Evolutionary conservation across 2,888 invertebrate genomes (phyloP), one percentile per base, ranked within the genome.

Genomic region (Sinotaia quadrata): DNA sequence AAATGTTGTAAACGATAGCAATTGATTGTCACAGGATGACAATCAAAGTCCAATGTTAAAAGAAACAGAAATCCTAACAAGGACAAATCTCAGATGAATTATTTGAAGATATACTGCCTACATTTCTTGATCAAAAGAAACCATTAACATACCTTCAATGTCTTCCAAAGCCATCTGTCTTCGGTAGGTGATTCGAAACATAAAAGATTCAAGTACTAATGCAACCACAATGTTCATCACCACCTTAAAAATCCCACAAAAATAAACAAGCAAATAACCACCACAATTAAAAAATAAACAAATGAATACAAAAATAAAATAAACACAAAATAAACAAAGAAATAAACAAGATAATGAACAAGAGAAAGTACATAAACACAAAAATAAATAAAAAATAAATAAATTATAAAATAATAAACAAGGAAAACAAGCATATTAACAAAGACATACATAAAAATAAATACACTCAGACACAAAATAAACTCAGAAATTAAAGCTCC

Each of bases 221-320:
- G 95, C 95, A 29, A 95, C 94, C 61, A 95, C 94, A 72, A 95
- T 95, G 0, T 94, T 95, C 81, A 96, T 89, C n/a, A 96, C 94
- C 37, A 90, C 87, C 88, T 88, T 77, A 7, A 51, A 41, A 15
- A 41, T 41, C 10, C 18, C 24, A 24, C 24, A 8, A 29, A n/a
- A 27, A 4, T 21, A 21, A 27, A 21, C 4, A 21, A 4, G 2
- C 10, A 41, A 41, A 41, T 41, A 15, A 49, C 24, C 15, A 27
- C 75, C 69, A 31, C 41, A 10, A 54, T 31, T n/a, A 27, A 60
- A 37, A 61, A 15, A 12, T 12, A 12, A 12, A 15, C 41, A 18
- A n/a, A 10, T 31, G 7, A 36, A 24, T 41, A 4, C 33, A 57
- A 2, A 41, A 56, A 5, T 7, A 10, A 37, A 27, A 51, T 7